Evolutionary conservation across 2,888 invertebrate species (phyloP).

Genomic region (Drosophila nr. perissopoda): DNA sequence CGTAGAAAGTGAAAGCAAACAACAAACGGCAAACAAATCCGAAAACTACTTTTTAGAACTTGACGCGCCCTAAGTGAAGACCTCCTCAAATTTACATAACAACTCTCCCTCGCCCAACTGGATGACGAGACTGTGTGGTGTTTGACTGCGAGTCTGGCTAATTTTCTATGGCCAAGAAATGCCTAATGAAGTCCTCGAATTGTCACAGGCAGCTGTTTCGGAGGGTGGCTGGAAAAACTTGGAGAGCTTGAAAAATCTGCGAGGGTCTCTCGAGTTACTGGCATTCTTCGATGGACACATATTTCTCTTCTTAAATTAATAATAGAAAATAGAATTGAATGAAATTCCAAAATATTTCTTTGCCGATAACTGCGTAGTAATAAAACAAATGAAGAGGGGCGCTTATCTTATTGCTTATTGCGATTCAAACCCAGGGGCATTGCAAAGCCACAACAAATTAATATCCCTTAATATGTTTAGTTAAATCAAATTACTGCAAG

Average conservation of each 20-base stretch:
- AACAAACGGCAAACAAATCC: conserved; percentile 55
- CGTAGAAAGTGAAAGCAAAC: conserved; percentile 33
- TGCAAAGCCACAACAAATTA: neutral
- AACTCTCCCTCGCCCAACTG: conserved; percentile 1
- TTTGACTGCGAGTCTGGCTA: conserved; percentile 39
- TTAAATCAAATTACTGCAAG: conserved; percentile 13
- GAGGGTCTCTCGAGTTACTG: neutral
- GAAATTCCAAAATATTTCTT: neutral
- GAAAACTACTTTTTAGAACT: conserved; percentile 59
- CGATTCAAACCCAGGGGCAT: neutral
- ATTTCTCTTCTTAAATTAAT: neutral
- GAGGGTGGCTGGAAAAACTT: conserved; percentile 7
- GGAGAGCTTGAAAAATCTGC: conserved; percentile 9
- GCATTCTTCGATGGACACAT: conserved; percentile 1
- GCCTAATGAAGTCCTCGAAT: conserved; percentile 53
- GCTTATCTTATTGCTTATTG: neutral
- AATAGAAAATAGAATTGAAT: conserved; percentile 6
- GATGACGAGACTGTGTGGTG: neutral
- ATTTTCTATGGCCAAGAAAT: conserved; percentile 52
- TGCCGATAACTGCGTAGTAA: neutral
- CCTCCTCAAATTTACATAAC: conserved; percentile 54
- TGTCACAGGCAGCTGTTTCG: conserved; percentile 37
- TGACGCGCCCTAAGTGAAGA: conserved; percentile 40
- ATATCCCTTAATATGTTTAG: conserved; percentile 7
- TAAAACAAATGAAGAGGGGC: neutral